These are phyloP conservation scores for Tyrannus savana DNA, from an alignment of 2,113 vertebrate genomes.

Conservation along the genomic window DNA sequence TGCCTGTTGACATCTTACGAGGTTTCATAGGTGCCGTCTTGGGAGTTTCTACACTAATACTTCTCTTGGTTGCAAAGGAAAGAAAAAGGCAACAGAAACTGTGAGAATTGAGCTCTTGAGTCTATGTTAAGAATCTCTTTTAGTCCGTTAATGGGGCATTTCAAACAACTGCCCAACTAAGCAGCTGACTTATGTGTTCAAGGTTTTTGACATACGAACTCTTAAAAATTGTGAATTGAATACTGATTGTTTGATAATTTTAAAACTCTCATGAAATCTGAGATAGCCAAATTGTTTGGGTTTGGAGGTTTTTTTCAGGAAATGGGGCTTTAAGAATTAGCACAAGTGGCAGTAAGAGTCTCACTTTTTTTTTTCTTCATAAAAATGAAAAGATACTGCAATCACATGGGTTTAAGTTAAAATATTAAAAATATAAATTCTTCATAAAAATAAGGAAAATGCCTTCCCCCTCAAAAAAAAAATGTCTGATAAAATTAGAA, in stretches of 20 bases:
- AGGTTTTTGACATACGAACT: background rate
- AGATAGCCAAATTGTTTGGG: background rate
- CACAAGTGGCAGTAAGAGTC: background rate
- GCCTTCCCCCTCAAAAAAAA: accelerated
- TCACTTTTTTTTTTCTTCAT: background rate
- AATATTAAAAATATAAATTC: too few relatives aligned
- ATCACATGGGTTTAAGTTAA: background rate
- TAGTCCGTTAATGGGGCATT: background rate
- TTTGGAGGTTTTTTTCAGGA: accelerated
- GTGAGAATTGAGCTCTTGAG: background rate
- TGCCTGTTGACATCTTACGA: background rate
- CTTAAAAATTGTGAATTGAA: background rate
- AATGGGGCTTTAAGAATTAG: background rate
- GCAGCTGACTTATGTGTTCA: accelerated
- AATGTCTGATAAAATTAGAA: background rate
- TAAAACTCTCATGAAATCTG: background rate
- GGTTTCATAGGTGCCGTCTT: background rate
- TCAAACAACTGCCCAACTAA: background rate
- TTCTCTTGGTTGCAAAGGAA: background rate
- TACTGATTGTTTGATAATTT: background rate
- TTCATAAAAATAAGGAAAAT: background rate
- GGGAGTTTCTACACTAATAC: background rate
- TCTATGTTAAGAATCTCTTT: background rate
- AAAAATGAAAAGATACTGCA: background rate
- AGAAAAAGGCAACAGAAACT: background rate